Conservation (phyloP, 2,113 vertebrate genomes). For the Brachypteracias leptosomus region DNA sequence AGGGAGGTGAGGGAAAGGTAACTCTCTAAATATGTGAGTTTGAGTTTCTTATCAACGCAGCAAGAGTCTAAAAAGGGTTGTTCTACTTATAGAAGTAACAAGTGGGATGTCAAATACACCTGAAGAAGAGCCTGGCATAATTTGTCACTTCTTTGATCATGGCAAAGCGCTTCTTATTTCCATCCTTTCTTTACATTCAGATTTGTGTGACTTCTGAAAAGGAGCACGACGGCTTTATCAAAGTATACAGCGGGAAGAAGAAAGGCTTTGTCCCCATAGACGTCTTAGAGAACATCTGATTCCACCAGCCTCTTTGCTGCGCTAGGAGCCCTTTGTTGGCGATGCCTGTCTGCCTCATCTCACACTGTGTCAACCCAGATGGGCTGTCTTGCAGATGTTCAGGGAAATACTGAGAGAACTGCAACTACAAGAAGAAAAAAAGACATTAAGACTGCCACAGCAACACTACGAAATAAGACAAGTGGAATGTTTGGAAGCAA, state of each 20-base stretch:
- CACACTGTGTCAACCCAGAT: slow-evolving; percentile 64
- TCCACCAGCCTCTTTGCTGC: neutral
- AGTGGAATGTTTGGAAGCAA: neutral
- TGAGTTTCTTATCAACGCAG: neutral
- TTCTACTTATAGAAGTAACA: neutral
- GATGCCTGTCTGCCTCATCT: slow-evolving; percentile 62
- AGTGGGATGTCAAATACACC: neutral
- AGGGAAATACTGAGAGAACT: slow-evolving; percentile 53
- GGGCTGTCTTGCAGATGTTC: slow-evolving; percentile 66
- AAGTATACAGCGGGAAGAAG: slow-evolving; percentile 92
- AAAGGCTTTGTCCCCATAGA: slow-evolving; percentile 90
- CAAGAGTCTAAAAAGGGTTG: neutral
- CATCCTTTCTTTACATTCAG: slow-evolving; percentile 69
- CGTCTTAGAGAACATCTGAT: slow-evolving; percentile 91
- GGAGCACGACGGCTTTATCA: slow-evolving; percentile 88
- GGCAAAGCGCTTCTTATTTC: neutral
- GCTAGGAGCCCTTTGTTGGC: slow-evolving; percentile 54
- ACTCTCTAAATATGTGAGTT: neutral
- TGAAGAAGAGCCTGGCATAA: neutral
- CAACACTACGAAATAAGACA: neutral
- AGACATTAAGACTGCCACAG: slow-evolving; percentile 36
- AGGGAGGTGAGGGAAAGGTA: neutral
- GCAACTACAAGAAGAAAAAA: slow-evolving; percentile 52
- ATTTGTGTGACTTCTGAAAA: slow-evolving; percentile 90
- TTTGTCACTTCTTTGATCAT: neutral